Evolutionary conservation across 2,797 vertebrate genomes (phyloP).

Genomic region (Lepus townsendii): DNA sequence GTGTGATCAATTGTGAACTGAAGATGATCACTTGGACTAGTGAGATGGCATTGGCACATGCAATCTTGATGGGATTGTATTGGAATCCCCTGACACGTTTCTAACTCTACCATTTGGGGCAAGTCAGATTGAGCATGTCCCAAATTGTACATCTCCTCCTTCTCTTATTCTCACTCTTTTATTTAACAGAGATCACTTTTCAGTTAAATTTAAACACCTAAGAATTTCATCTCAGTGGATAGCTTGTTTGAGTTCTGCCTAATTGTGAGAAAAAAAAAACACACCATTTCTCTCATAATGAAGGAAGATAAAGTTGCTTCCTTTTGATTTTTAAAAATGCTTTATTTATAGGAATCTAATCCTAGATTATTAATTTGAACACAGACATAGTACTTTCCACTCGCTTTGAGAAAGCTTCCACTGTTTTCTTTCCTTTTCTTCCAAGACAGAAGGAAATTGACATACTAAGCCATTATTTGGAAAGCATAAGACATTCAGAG

Average conservation of each 20-base stretch:
- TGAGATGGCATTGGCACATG: too few relatives aligned
- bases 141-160: too few relatives aligned
- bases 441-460: slow-evolving; percentile 40
- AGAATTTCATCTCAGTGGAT: slow-evolving; percentile 23
- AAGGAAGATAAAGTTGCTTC: not conserved
- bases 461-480: slow-evolving; percentile 31
- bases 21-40: too few relatives aligned
- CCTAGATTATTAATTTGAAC: not conserved
- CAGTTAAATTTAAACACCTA: too few relatives aligned
- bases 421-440: slow-evolving; percentile 39
- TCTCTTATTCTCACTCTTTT: too few relatives aligned
- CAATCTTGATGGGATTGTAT: too few relatives aligned
- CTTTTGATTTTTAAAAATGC: not conserved
- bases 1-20: too few relatives aligned
- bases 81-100: too few relatives aligned
- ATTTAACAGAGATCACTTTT: too few relatives aligned
- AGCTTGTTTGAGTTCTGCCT: not conserved
- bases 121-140: too few relatives aligned
- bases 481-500: not conserved
- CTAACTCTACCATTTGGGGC: too few relatives aligned
- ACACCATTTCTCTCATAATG: not conserved
- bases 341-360: slow-evolving; percentile 30
- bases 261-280: slow-evolving; percentile 50
- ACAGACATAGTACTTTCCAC: slow-evolving; percentile 10
- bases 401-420: slow-evolving; percentile 9